A percentile compares a stretch with the other conserved stretches of the same genome.
Evolutionary conservation across 1,140 invertebrate genomes (phyloP).

Genomic region (Drosophila nigrodunni): DNA sequence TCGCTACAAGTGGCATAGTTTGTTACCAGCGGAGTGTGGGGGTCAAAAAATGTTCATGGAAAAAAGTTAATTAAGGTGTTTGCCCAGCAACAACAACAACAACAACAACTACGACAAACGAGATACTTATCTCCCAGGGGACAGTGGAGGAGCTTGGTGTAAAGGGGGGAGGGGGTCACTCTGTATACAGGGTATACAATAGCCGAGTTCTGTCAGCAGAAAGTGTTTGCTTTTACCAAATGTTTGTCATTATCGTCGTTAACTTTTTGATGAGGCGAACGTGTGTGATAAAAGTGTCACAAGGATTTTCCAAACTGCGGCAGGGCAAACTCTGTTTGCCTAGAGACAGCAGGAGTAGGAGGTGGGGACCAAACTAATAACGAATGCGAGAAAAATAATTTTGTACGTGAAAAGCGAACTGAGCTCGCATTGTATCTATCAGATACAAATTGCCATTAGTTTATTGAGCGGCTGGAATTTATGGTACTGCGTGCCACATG

Average conservation of each 20-base stretch:
- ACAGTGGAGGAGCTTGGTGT: conserved; percentile 19
- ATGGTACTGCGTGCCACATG: conserved; percentile 63
- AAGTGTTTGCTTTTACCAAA: conserved; percentile 77
- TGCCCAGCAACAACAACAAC: conserved; percentile 49
- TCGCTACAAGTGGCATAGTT: conserved; percentile 46
- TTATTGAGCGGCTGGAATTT: conserved; percentile 79
- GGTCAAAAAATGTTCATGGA: conserved; percentile 64
- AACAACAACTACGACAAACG: conserved; percentile 56
- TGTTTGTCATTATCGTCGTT: conserved; percentile 82
- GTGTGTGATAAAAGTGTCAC: conserved; percentile 81
- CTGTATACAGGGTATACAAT: conserved; percentile 4
- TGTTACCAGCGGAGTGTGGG: not conserved
- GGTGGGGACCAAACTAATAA: conserved; percentile 67
- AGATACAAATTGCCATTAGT: conserved; percentile 82
- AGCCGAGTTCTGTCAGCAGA: conserved; percentile 2
- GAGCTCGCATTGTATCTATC: conserved; percentile 65
- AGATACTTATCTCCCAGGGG: conserved; percentile 74
- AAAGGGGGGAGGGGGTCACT: not conserved
- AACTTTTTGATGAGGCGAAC: conserved; percentile 83
- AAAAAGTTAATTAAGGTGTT: conserved; percentile 84
- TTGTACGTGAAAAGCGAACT: conserved; percentile 54
- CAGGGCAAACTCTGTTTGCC: not conserved
- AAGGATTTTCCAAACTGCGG: conserved; percentile 64
- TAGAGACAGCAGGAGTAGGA: conserved; percentile 4
- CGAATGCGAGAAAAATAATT: conserved; percentile 51